phyloP scores from a whole-genome alignment of 2,888 invertebrate species.

The Ophion slaviceki region DNA sequence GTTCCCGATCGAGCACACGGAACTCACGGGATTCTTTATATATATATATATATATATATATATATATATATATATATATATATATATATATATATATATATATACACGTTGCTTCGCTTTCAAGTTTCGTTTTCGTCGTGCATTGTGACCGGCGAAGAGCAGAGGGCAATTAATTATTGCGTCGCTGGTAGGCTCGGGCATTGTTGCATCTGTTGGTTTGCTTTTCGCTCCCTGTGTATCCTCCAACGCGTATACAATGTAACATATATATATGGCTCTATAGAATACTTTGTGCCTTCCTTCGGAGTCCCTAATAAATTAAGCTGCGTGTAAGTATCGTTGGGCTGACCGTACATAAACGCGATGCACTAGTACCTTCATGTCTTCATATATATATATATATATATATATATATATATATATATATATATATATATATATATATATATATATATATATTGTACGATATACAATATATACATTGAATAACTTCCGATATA shows the following conservation, averaged over 20 bases:
- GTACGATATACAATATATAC: slow-evolving; percentile 41
- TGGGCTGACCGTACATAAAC: slow-evolving; percentile 22
- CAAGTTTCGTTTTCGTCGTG: slow-evolving; percentile 50
- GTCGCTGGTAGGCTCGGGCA: slow-evolving; percentile 74
- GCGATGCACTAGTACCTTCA: slow-evolving; percentile 16
- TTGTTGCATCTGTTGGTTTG: slow-evolving; percentile 76
- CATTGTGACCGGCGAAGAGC: slow-evolving; percentile 77
- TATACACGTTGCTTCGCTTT: slow-evolving; percentile 5
- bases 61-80: slow-evolving; percentile 6
- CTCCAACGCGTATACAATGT: slow-evolving; percentile 47
- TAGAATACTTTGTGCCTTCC: slow-evolving; percentile 65
- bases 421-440: slow-evolving; percentile 9
- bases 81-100: slow-evolving; percentile 31
- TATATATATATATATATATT: not conserved
- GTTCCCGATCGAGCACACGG: slow-evolving; percentile 49
- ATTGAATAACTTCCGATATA: slow-evolving; percentile 3
- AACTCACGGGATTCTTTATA: slow-evolving; percentile 63
- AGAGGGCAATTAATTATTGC: slow-evolving; percentile 81
- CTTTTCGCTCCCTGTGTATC: slow-evolving; percentile 52
- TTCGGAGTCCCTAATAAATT: slow-evolving; percentile 69
- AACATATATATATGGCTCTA: slow-evolving; percentile 26
- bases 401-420: slow-evolving; percentile 1
- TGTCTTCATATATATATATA: slow-evolving; percentile 9
- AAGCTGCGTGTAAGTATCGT: slow-evolving; percentile 68
- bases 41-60: slow-evolving; percentile 32